A percentile compares a stretch with the other conserved stretches of the same genome.
Evolutionary conservation across 2,797 vertebrate species (phyloP).

Genomic region (Acanthornis magna): DNA sequence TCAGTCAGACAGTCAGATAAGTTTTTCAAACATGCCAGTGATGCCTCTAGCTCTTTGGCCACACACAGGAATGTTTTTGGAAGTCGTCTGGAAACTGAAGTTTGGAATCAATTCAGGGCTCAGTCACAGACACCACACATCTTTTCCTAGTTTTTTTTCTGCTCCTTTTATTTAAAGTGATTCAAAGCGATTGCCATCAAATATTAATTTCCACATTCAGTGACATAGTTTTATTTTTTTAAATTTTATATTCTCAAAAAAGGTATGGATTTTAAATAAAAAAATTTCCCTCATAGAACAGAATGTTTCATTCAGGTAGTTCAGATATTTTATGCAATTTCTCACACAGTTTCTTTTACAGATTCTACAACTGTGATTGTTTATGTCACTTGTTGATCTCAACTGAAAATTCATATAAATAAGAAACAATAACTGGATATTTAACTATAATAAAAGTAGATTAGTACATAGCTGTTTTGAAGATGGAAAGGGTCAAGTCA

Average conservation of each 20-base stretch:
- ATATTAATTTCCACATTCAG: not conserved
- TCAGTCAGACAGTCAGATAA: not conserved
- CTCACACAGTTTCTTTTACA: not conserved
- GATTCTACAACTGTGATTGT: not conserved
- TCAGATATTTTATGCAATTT: not conserved
- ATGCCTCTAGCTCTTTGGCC: not conserved
- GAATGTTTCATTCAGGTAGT: not conserved
- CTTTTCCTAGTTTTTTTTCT: not conserved
- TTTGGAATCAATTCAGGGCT: not conserved
- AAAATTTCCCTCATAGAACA: not conserved
- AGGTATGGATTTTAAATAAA: not conserved
- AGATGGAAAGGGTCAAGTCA: not conserved
- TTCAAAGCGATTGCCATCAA: not conserved
- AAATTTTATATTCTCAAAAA: not conserved
- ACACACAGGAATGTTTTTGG: not conserved
- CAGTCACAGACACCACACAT: not conserved
- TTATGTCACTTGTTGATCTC: not conserved
- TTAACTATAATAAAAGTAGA: not conserved
- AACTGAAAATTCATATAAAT: not conserved
- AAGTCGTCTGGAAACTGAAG: not conserved
- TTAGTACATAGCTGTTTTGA: not conserved
- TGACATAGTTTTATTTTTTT: not conserved
- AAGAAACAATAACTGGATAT: not conserved
- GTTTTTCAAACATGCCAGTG: not conserved
- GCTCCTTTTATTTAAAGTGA: not conserved